phyloP scores from a whole-genome alignment of 2,888 invertebrate genomes.

The Polyommatus iphigenia region DNA sequence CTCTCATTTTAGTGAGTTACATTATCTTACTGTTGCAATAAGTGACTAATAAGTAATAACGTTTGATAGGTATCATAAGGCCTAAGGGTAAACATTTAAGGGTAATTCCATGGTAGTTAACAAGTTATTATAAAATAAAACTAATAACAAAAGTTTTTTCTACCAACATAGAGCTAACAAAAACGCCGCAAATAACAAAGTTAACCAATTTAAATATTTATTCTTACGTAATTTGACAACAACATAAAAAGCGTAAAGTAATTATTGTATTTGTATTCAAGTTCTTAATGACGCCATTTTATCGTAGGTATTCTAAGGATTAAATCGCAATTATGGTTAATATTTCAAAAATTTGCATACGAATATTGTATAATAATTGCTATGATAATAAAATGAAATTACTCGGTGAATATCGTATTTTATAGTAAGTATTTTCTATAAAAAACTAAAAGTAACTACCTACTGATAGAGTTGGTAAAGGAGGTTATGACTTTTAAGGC shows the following conservation, averaged over 20 bases:
- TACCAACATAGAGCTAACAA: background rate
- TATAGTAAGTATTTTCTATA: background rate
- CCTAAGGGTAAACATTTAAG: too few relatives aligned
- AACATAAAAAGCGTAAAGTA: slow-evolving; percentile 22
- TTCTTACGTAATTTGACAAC: slow-evolving; percentile 5
- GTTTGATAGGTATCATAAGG: too few relatives aligned
- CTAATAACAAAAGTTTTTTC: background rate
- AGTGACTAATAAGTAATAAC: too few relatives aligned
- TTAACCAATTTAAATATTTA: background rate
- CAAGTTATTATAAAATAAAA: background rate
- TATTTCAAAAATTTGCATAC: slow-evolving; percentile 18
- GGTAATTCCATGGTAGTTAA: background rate
- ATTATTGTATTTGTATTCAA: slow-evolving; percentile 22
- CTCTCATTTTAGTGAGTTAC: background rate
- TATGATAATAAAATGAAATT: background rate
- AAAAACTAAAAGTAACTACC: background rate
- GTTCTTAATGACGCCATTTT: slow-evolving; percentile 14
- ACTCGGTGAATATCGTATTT: background rate
- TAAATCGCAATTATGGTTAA: slow-evolving; percentile 8
- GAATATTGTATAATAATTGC: slow-evolving; percentile 26
- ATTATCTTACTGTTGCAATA: too few relatives aligned
- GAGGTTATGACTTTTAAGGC: too few relatives aligned
- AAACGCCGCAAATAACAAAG: background rate
- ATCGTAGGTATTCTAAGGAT: slow-evolving; percentile 1
- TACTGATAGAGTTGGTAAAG: too few relatives aligned